Percentiles rank a stretch among this genome's conserved stretches.
Evolutionary conservation across 2,113 vertebrate species (phyloP).

Genomic region (Triplophysa tibetana): DNA sequence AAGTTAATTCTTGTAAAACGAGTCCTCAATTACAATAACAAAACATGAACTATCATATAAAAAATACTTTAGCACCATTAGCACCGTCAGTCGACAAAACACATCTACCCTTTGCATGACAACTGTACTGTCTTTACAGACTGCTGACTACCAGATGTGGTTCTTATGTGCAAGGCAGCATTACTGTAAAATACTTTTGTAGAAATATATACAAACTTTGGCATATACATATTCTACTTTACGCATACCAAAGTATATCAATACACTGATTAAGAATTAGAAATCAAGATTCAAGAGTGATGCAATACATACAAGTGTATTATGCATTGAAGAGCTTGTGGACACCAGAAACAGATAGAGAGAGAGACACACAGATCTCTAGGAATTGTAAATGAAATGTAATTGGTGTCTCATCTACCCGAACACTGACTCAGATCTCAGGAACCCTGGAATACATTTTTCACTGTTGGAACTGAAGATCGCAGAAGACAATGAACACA

Average conservation of each 20-base stretch:
- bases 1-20: not conserved
- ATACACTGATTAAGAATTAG: not conserved
- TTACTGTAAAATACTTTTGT: too few relatives aligned
- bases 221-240: too few relatives aligned
- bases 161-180: too few relatives aligned
- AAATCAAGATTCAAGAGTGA: not conserved
- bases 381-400: constrained; percentile 41
- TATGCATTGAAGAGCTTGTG: not conserved
- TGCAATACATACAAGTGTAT: not conserved
- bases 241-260: not conserved
- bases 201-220: too few relatives aligned
- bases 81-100: not conserved
- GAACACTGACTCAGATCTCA: constrained; percentile 14
- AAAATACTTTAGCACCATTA: not conserved
- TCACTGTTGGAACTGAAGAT: constrained; percentile 40
- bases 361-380: constrained; percentile 29
- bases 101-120: not conserved
- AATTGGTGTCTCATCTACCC: constrained; percentile 40
- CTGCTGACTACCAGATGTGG: too few relatives aligned
- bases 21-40: not conserved
- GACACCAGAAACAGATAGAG: constrained; percentile 11
- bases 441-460: constrained; percentile 43
- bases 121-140: not conserved
- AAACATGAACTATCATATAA: too few relatives aligned
- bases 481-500: constrained; percentile 36